Evolutionary conservation across 1,140 invertebrate species (phyloP).

Genomic region (Trinorchestia longiramus): DNA sequence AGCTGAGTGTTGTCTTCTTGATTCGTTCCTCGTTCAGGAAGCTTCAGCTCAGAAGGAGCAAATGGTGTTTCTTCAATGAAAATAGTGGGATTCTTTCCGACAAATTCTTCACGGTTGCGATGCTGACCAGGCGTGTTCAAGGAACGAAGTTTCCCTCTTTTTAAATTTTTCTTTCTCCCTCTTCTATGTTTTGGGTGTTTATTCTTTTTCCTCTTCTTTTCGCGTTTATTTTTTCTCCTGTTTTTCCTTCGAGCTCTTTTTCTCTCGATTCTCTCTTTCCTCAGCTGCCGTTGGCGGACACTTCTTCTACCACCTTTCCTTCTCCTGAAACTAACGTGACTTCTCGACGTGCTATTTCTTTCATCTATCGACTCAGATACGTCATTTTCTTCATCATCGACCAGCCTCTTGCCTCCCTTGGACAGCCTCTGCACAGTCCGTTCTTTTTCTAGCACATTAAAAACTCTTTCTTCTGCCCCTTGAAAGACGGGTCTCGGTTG

Average conservation of each 20-base stretch:
- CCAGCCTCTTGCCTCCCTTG: constrained; percentile 8
- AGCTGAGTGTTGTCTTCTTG: neutral
- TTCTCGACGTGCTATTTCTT: neutral
- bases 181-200: constrained; percentile 20
- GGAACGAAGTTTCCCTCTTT: neutral
- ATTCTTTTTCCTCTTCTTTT: constrained; percentile 30
- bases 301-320: constrained; percentile 29
- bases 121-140: neutral
- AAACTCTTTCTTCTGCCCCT: neutral
- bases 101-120: neutral
- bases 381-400: neutral
- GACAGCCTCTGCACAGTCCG: neutral
- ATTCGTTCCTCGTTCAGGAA: neutral
- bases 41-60: neutral
- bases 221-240: constrained; percentile 43
- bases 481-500: constrained; percentile 6
- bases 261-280: constrained; percentile 24
- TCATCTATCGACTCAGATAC: neutral
- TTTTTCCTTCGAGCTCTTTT: constrained; percentile 30
- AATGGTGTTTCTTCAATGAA: neutral
- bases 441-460: neutral
- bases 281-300: constrained; percentile 3
- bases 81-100: neutral
- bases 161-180: constrained; percentile 1
- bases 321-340: constrained; percentile 20